Evolutionary conservation across 1,140 invertebrate species (phyloP).

Genomic region (Diplogasteroides magnus): DNA sequence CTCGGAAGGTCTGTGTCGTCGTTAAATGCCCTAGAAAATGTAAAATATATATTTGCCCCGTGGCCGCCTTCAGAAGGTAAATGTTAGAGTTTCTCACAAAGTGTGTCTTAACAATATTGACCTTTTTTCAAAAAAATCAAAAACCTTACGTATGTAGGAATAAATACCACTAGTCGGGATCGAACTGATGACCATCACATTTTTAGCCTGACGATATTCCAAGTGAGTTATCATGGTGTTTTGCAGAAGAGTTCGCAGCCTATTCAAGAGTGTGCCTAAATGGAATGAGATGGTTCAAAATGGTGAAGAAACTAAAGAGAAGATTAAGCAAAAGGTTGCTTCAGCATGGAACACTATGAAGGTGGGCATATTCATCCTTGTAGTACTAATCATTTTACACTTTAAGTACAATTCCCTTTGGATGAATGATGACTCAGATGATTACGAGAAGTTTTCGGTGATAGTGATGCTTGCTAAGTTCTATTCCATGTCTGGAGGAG

Average conservation of each 20-base stretch:
- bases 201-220: not conserved
- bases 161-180: not conserved
- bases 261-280: too few species aligned
- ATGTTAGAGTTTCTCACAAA: too few species aligned
- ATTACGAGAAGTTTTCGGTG: not conserved
- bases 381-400: not conserved
- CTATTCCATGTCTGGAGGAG: not conserved
- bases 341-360: not conserved
- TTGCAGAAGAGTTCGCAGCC: too few species aligned
- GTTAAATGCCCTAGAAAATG: too few species aligned
- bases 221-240: not conserved
- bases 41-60: too few species aligned
- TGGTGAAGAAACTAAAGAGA: not conserved
- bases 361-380: not conserved
- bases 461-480: not conserved
- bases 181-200: not conserved
- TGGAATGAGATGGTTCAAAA: too few species aligned
- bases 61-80: too few species aligned
- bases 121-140: too few species aligned
- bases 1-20: too few species aligned
- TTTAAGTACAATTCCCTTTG: not conserved
- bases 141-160: too few species aligned
- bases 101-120: too few species aligned
- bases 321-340: not conserved
- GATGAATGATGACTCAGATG: not conserved